Base-by-base conservation (phyloP, 2,797 vertebrate species). In the Glyptemys insculpta region DNA sequence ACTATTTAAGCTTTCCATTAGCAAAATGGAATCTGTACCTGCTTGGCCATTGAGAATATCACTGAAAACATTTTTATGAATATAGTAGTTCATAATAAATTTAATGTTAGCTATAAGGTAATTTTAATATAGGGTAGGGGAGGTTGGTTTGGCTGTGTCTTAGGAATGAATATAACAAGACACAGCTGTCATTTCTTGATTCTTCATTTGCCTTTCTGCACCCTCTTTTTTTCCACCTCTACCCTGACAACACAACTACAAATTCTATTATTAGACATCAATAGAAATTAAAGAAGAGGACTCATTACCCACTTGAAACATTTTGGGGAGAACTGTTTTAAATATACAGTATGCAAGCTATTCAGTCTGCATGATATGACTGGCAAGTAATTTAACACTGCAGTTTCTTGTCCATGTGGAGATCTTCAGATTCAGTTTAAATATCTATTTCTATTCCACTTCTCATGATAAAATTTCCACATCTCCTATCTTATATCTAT, bases 221-320 rank as follows among this genome's bases (percentile, higher is more conserved):
- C 18, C 14, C 31, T 34, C 6, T 59, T 37, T 5, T 1, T n/a
- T 4, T 9, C 18, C 6, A 8, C 8, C 16, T 5, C 5, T n/a
- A 37, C n/a, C 23, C 44, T 47, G 27, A 49, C 27, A 29, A 49
- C 12, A 44, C 6, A 44, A 44, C 41, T 16, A 44, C 12, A 47
- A 76, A 76, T 29, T 76, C 44, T 4, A 72, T 37, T 37, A n/a
- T 65, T 41, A 41, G 34, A 88, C 72, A 72, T 31, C 23, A 78
- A 29, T 56, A 78, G 25, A n/a, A 5, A 53, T 50, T 59, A 89
- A 57, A 59, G 49, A 89, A 50, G 44, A 59, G 34, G 53, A 50
- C 34, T 79, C 31, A 57, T 62, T 78, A 78, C 56, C 16, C 21
- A 52, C 27, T 79, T 87, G 9, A 87, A 79, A 50, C 44, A 59